These are phyloP conservation scores for Macropus fuliginosus DNA, from an alignment of 2,797 vertebrate genomes.

Conservation along the genomic window DNA sequence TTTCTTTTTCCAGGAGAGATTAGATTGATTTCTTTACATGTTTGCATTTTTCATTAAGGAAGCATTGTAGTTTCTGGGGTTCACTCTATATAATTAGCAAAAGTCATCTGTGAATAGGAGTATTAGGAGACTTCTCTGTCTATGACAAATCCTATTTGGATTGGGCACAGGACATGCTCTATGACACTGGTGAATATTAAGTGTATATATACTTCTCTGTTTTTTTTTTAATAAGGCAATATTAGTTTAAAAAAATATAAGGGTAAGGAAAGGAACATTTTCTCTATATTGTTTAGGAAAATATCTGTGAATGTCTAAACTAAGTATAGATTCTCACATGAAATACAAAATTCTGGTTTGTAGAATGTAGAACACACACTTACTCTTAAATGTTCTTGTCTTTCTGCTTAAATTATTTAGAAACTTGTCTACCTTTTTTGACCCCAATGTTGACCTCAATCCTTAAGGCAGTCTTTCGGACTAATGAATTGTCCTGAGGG, in stretches of 20 bases:
- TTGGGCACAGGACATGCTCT: background rate
- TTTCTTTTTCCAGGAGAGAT: background rate
- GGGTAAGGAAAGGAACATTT: background rate
- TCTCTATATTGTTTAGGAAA: background rate
- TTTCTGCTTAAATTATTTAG: background rate
- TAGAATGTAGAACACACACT: background rate
- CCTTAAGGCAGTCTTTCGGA: background rate
- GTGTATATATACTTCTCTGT: background rate
- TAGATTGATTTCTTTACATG: background rate
- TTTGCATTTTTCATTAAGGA: background rate
- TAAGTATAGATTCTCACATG: background rate
- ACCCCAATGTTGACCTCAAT: background rate
- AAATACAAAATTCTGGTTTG: background rate
- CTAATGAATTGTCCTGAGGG: background rate
- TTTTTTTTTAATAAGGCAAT: background rate
- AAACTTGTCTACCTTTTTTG: background rate
- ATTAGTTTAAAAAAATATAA: background rate
- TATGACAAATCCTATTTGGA: background rate
- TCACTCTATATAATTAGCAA: background rate
- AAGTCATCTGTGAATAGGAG: background rate
- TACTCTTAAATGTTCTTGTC: background rate
- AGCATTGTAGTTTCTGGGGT: background rate
- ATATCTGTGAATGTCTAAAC: background rate
- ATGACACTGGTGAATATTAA: background rate
- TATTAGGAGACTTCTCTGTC: background rate